Evolutionary conservation across 1,140 invertebrate genomes (phyloP), one percentile per base, ranked within the genome.

Genomic region (Ectropis grisescens): DNA sequence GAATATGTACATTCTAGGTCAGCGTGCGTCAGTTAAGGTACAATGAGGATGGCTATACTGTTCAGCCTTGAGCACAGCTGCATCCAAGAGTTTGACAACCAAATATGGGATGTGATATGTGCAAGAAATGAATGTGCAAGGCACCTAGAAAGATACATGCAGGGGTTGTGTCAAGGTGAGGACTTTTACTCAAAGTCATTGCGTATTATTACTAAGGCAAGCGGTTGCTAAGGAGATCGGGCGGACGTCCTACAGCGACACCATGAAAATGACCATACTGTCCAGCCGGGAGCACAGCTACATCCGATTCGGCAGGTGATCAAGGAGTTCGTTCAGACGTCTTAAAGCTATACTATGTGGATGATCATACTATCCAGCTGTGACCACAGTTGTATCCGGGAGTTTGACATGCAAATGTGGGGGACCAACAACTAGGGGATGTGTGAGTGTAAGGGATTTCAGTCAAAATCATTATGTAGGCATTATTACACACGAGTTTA

Each of bases 161-260:
- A 84, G 86, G 41, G 87, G 88, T 2, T 79, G 74, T 41, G 45
- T 54, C 11, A 71, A 68, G 58, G 70, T 79, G 9, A 11, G 29
- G n/a, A n/a, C n/a, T n/a, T n/a, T n/a, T n/a, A n/a, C n/a, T n/a
- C n/a, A n/a, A n/a, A n/a, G n/a, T n/a, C n/a, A n/a, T n/a, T n/a
- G n/a, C n/a, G n/a, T n/a, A n/a, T n/a, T n/a, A n/a, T n/a, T 94
- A 86, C 70, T 95, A 92, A 64, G 89, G 90, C 0, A 90, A 92
- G 0, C 61, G 93, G 44, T 95, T 93, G 0, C 93, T 95, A 84
- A 85, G 35, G 92, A 95, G 67, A 83, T 94, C 7, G 76, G 69
- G 10, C 90, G 86, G 58, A 93, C 92, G 0, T 58, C 56, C 0
- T 93, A 92, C 52, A 55, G 64, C 24, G 58, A 52, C 2, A 11